phyloP scores from a whole-genome alignment of 2,888 invertebrate species.

The Drosophila rellima region DNA sequence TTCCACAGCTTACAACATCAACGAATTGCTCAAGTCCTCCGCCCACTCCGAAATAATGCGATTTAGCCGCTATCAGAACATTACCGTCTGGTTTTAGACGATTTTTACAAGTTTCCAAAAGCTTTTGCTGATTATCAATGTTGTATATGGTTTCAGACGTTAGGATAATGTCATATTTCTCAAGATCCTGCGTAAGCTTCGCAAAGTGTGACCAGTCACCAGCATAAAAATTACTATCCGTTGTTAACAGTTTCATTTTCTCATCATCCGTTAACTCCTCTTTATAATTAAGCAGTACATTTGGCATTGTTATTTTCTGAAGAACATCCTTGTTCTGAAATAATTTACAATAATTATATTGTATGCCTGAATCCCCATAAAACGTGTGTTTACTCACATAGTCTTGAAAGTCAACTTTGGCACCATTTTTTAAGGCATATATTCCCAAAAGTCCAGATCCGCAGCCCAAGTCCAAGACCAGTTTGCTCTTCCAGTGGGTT shows the following conservation, averaged over 20 bases:
- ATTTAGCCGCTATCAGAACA: conserved; percentile 94
- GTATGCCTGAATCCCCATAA: neutral
- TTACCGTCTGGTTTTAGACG: conserved; percentile 88
- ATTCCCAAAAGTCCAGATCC: conserved; percentile 96
- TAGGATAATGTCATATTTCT: conserved; percentile 93
- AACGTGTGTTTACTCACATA: conserved; percentile 89
- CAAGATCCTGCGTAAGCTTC: conserved; percentile 83
- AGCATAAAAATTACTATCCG: conserved; percentile 87
- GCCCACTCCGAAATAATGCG: conserved; percentile 97
- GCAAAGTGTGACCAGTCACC: conserved; percentile 92
- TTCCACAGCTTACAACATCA: conserved; percentile 87
- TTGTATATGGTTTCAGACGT: conserved; percentile 98
- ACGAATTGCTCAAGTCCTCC: conserved; percentile 94
- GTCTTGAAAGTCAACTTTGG: conserved; percentile 95
- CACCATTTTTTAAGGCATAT: conserved; percentile 89
- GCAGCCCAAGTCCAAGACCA: conserved; percentile 95
- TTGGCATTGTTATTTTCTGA: conserved; percentile 92
- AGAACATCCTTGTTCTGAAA: conserved; percentile 95
- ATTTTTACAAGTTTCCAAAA: conserved; percentile 89
- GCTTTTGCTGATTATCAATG: conserved; percentile 91
- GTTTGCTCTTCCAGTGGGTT: conserved; percentile 85
- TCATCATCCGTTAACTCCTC: conserved; percentile 39
- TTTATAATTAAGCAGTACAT: conserved; percentile 89
- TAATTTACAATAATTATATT: conserved; percentile 25
- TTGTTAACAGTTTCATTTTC: conserved; percentile 43